Percentiles rank a stretch among this genome's conserved stretches.
These are phyloP conservation scores for Tetranychus piercei DNA, from an alignment of 2,888 invertebrate species.

Conservation along the genomic window DNA sequence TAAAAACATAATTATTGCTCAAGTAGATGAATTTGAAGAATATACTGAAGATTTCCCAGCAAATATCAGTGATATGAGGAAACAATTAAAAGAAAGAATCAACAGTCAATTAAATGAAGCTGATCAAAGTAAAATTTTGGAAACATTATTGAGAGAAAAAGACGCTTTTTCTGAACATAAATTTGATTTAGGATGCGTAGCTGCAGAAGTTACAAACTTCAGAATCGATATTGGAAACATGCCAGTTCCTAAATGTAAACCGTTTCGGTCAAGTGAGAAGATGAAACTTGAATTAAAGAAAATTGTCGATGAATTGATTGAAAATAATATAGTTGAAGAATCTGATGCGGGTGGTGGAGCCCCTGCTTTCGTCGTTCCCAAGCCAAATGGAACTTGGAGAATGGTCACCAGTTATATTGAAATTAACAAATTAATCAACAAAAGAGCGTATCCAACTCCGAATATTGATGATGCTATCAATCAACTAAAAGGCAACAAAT, in stretches of 20 bases:
- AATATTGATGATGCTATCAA: neutral
- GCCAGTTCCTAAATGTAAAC: neutral
- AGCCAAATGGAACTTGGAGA: neutral
- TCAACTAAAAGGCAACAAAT: neutral
- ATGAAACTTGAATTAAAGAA: neutral
- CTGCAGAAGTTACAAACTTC: too few species aligned
- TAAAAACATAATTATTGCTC: too few species aligned
- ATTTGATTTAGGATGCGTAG: too few species aligned
- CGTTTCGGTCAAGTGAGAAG: neutral
- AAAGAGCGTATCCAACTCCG: neutral
- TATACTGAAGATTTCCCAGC: too few species aligned
- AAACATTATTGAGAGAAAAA: too few species aligned
- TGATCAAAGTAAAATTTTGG: too few species aligned
- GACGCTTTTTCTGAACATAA: too few species aligned
- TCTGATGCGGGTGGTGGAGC: neutral
- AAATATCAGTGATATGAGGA: too few species aligned
- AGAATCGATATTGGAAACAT: too few species aligned
- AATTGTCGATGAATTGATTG: neutral
- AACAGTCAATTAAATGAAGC: too few species aligned
- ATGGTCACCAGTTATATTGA: neutral
- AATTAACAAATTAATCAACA: neutral
- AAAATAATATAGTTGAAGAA: neutral
- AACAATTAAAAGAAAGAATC: too few species aligned
- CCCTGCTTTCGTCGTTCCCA: neutral
- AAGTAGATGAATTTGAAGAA: too few species aligned